A percentile compares a stretch with the other conserved stretches of the same genome.
These are phyloP conservation scores for Sialis fuliginosa DNA, from an alignment of 2,888 invertebrate species.

Conservation along the genomic window DNA sequence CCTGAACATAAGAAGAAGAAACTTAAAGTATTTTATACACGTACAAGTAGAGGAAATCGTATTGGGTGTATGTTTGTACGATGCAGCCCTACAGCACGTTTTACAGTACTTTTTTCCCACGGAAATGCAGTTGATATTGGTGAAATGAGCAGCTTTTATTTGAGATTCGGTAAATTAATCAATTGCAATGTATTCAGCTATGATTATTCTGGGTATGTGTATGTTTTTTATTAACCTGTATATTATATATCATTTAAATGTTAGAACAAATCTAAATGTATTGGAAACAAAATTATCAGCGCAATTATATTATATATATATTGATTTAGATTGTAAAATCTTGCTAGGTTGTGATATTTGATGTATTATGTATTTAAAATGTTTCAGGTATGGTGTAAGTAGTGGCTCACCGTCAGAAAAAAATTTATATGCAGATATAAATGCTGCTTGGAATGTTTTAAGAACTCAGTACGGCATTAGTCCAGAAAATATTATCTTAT, in stretches of 20 bases:
- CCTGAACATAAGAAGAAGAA: conserved; percentile 87
- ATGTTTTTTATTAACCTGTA: too few relatives aligned
- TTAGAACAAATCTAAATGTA: too few relatives aligned
- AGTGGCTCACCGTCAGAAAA: conserved; percentile 94
- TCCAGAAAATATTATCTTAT: conserved; percentile 91
- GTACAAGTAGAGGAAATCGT: conserved; percentile 85
- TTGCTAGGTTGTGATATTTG: too few relatives aligned
- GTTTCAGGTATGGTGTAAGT: conserved; percentile 60
- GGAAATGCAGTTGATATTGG: conserved; percentile 98
- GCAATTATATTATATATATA: too few relatives aligned
- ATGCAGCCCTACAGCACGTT: conserved; percentile 78
- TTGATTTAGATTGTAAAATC: too few relatives aligned
- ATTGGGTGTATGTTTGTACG: conserved; percentile 94
- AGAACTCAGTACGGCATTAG: conserved; percentile 65
- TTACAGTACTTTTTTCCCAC: conserved; percentile 91
- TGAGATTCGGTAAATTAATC: conserved; percentile 85
- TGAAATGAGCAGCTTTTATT: conserved; percentile 96
- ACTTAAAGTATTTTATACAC: conserved; percentile 83
- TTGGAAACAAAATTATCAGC: too few relatives aligned
- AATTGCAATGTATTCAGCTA: conserved; percentile 97
- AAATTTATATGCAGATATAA: conserved; percentile 96
- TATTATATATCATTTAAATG: too few relatives aligned
- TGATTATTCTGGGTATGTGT: conserved; percentile 59
- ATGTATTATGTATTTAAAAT: too few relatives aligned
- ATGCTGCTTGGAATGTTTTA: conserved; percentile 89